Base-by-base conservation (phyloP, 2,113 vertebrate genomes). In the Scytalopus superciliaris region DNA sequence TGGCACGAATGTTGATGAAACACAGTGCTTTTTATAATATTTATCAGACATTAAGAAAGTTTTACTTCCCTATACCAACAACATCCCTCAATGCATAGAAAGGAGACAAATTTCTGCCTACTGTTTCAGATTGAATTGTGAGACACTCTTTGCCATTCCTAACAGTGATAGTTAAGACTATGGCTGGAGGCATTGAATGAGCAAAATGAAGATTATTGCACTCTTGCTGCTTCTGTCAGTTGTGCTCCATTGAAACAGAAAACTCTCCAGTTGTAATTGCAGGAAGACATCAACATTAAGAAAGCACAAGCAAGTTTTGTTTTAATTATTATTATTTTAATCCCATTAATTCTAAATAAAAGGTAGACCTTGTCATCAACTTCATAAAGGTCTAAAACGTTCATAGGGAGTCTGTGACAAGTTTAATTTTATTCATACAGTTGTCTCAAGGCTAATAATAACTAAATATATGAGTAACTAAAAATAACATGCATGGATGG, bases 131-230 rank as follows among this genome's bases (percentile, higher is more conserved):
- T 18, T 64, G 15, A 86, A 3, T 21, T 0, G 1, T 19, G 9
- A 72, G 33, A 75, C 87, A 62, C 3, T 5, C 17, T 90, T 57
- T 50, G 5, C 31, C 11, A 52, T 42, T 76, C 13, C 12, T 55
- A 55, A 56, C 13, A 75, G 52, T 16, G n/a, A 4, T 60, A 59
- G 25, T 27, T 27, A 44, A 67, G 24, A 73, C 5, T 4, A 50
- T 0, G 0, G 12, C 12, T 35, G 19, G 35, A 52, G 28, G 5
- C 10, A 12, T 5, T 53, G 31, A 77, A 42, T 45, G 60, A 57
- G n/a, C 3, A 87, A 81, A 70, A 67, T 27, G 7, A 62, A 70
- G 22, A 74, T 7, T 22, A 3, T 23, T 50, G 67, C 14, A 53
- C 7, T 59, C 42, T 69, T 81, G 4, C 28, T 78, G 25, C 17